A percentile compares a stretch with the other conserved stretches of the same genome.
Conservation (phyloP, 1,140 invertebrate species). For the Liolophura sinensis region DNA sequence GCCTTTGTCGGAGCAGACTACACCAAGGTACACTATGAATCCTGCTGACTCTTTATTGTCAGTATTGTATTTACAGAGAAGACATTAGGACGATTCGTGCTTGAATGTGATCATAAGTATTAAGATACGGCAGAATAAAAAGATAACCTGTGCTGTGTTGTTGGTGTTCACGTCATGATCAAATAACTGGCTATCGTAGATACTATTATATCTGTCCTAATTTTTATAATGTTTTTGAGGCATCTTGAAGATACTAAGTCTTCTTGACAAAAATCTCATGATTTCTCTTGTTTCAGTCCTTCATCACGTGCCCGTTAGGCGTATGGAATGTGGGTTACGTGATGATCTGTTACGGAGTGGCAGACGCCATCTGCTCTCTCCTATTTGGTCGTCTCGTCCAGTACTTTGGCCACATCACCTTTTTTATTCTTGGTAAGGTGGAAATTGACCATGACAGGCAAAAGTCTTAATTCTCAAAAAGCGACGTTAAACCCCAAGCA, state of each 20-base stretch:
- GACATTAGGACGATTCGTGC: too few species aligned
- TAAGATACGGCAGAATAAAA: too few species aligned
- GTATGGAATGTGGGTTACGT: constrained; percentile 91
- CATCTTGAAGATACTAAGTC: neutral
- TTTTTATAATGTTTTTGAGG: neutral
- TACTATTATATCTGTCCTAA: too few species aligned
- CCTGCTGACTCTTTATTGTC: too few species aligned
- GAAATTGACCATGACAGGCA: neutral
- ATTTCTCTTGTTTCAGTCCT: constrained; percentile 70
- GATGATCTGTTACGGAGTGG: constrained; percentile 94
- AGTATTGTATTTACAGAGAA: too few species aligned
- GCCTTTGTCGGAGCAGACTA: constrained; percentile 94
- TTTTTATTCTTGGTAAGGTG: constrained; percentile 71
- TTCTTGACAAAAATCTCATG: neutral
- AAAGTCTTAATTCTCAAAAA: constrained; percentile 1
- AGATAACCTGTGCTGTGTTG: too few species aligned
- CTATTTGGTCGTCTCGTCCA: constrained; percentile 91
- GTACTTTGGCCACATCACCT: constrained; percentile 83
- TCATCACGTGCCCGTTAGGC: constrained; percentile 88
- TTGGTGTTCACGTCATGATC: too few species aligned
- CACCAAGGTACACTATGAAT: too few species aligned
- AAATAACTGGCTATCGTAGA: too few species aligned
- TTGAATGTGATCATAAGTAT: too few species aligned
- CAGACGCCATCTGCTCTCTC: constrained; percentile 86
- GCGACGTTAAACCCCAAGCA: too few species aligned